phyloP scores from a whole-genome alignment of 2,113 vertebrate species.

The Channa maculata region DNA sequence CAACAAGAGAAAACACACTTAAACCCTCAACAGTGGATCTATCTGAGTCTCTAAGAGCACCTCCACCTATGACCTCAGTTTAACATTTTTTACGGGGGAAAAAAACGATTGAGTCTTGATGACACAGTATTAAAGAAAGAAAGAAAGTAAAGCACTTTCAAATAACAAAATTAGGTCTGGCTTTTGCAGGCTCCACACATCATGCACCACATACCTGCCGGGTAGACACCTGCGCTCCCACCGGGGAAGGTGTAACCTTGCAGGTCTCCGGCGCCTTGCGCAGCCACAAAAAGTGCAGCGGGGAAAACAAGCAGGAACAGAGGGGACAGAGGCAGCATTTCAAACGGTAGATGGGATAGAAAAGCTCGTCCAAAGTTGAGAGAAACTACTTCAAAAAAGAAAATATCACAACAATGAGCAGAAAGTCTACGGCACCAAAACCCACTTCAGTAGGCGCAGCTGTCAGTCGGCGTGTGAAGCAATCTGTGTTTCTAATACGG shows the following conservation, averaged over 20 bases:
- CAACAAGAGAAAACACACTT: background rate
- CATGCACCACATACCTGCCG: slow-evolving; percentile 56
- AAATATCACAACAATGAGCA: too few relatives aligned
- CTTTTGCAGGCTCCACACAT: background rate
- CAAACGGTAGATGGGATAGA: background rate
- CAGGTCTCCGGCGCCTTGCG: slow-evolving; percentile 60
- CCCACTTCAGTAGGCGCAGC: slow-evolving; percentile 21
- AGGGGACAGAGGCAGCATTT: slow-evolving; percentile 59
- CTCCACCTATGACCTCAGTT: slow-evolving; percentile 3
- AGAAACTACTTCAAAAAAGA: slow-evolving; percentile 14
- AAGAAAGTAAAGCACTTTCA: too few relatives aligned
- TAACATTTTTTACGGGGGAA: background rate
- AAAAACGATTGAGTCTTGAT: too few relatives aligned
- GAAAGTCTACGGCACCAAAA: background rate
- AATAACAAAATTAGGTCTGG: background rate
- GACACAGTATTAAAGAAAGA: too few relatives aligned
- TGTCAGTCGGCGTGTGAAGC: slow-evolving; percentile 51
- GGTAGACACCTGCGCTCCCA: slow-evolving; percentile 54
- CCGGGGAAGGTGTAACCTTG: slow-evolving; percentile 44
- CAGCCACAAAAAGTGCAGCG: slow-evolving; percentile 55
- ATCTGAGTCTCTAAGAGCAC: too few relatives aligned
- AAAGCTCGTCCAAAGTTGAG: background rate
- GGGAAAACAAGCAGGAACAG: slow-evolving; percentile 57
- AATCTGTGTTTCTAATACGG: slow-evolving; percentile 72
- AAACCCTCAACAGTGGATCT: too few relatives aligned